These are phyloP conservation scores for Anoplius nigerrimus DNA, from an alignment of 2,888 invertebrate genomes.

Conservation along the genomic window DNA sequence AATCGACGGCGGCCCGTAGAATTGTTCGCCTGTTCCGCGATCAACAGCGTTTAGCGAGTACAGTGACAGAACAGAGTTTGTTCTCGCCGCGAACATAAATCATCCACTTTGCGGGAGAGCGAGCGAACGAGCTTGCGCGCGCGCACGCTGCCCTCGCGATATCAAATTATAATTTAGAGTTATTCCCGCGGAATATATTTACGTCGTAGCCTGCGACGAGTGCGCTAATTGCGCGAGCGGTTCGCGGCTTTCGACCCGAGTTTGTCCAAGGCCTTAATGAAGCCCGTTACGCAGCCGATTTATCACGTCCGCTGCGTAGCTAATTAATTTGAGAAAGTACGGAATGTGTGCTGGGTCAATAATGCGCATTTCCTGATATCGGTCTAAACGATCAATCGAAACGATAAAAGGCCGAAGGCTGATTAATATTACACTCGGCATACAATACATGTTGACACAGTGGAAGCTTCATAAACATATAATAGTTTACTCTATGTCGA, in stretches of 20 bases:
- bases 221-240: constrained; percentile 53
- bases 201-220: constrained; percentile 34
- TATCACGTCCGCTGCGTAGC: constrained; percentile 51
- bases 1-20: no score
- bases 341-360: no score
- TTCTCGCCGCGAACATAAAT: constrained; percentile 10
- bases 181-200: constrained; percentile 32
- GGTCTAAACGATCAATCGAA: no score
- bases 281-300: constrained; percentile 64
- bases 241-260: constrained; percentile 40
- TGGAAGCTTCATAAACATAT: no score
- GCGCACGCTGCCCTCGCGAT: no score
- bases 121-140: no score
- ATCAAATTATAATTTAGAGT: constrained; percentile 28
- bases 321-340: constrained; percentile 64
- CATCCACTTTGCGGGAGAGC: not conserved
- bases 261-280: constrained; percentile 63
- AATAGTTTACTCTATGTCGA: no score
- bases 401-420: no score
- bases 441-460: no score
- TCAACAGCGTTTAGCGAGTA: not conserved
- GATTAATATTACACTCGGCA: no score
- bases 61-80: not conserved
- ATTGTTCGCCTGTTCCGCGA: not conserved
- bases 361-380: no score